Conservation (phyloP, 2,797 vertebrate genomes). For the Propithecus deckenii region DNA sequence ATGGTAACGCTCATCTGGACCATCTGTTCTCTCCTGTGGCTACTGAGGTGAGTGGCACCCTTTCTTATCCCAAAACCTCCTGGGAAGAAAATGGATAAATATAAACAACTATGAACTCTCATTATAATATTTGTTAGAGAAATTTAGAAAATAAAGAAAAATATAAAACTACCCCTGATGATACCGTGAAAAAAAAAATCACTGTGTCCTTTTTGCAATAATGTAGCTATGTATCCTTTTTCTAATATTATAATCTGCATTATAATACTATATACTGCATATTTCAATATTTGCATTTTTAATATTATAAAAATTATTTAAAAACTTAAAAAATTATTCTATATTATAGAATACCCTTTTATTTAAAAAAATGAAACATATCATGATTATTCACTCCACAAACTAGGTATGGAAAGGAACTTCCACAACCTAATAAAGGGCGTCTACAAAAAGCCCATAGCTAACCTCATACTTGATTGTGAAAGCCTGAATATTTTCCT, state of each 20-base stretch:
- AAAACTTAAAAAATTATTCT: neutral
- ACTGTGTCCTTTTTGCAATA: neutral
- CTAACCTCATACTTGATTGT: neutral
- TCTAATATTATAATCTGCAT: neutral
- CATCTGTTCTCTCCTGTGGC: neutral
- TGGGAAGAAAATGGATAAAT: neutral
- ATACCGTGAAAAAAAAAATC: neutral
- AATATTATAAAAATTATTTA: neutral
- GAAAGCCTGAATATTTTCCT: neutral
- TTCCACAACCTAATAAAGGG: neutral
- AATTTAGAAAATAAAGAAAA: neutral
- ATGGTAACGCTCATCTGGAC: neutral
- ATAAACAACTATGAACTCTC: neutral
- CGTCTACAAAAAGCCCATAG: neutral
- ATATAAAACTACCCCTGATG: neutral
- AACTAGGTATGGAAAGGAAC: neutral
- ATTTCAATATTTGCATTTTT: neutral
- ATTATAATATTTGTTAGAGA: neutral
- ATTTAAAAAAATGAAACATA: neutral
- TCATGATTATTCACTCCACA: neutral
- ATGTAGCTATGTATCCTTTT: neutral
- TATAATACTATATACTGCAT: neutral
- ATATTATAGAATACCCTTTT: neutral
- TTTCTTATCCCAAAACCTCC: neutral
- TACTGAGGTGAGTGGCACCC: neutral